phyloP scores from a whole-genome alignment of 2,797 vertebrate genomes.

The Tenualosa ilisha region DNA sequence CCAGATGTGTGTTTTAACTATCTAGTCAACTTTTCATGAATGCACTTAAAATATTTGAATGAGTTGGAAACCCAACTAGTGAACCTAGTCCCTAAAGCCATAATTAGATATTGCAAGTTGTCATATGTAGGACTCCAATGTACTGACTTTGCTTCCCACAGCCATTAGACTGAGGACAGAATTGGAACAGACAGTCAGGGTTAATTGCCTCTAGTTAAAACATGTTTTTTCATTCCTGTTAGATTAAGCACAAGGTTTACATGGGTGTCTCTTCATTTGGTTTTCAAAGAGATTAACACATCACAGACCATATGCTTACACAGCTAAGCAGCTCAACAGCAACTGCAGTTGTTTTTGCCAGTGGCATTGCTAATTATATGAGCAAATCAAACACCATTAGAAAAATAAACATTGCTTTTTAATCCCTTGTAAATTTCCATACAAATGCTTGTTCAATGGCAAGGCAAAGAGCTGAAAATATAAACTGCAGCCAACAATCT shows the following conservation, averaged over 20 bases:
- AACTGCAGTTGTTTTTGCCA: slow-evolving; percentile 3
- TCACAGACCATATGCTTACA: slow-evolving; percentile 23
- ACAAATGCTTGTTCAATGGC: neutral
- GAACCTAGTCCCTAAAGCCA: neutral
- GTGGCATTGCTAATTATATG: slow-evolving; percentile 29
- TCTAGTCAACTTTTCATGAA: no score
- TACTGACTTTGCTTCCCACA: neutral
- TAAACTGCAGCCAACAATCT: neutral
- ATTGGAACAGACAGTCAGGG: neutral
- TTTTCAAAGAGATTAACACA: slow-evolving; percentile 25
- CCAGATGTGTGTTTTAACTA: no score
- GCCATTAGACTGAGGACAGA: neutral
- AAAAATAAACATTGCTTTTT: slow-evolving; percentile 24
- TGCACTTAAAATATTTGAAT: no score
- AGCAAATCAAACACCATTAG: slow-evolving; percentile 39
- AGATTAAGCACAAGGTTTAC: slow-evolving; percentile 17
- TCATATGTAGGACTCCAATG: neutral
- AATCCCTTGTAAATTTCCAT: neutral
- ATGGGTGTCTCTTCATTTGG: slow-evolving; percentile 6
- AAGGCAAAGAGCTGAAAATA: neutral
- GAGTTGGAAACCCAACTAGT: no score
- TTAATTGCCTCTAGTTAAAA: slow-evolving; percentile 28
- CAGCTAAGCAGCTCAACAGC: slow-evolving; percentile 11
- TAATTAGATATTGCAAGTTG: neutral
- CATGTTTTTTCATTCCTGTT: slow-evolving; percentile 21